These are phyloP conservation scores for Calcarius ornatus DNA, from an alignment of 2,113 vertebrate species.

Conservation along the genomic window DNA sequence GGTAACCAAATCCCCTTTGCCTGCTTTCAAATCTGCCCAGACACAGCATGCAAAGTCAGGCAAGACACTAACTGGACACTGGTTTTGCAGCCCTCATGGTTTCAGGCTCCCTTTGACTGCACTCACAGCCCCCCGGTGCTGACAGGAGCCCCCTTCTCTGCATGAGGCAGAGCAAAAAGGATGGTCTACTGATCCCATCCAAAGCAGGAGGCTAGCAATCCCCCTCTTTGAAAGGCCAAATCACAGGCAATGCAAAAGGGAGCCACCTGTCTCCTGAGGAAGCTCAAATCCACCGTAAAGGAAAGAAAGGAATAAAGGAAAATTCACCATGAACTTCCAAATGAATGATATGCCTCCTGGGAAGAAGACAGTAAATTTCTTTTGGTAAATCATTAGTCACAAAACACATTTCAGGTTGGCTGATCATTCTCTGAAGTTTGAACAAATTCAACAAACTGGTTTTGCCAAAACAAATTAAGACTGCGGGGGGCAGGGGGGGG, in stretches of 20 bases:
- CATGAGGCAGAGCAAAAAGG: background rate
- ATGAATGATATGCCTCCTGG: background rate
- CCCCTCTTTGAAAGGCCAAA: background rate
- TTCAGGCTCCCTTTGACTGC: background rate
- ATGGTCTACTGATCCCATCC: background rate
- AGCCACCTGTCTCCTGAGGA: background rate
- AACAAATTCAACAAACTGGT: background rate
- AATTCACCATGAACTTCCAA: background rate
- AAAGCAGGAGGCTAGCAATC: background rate
- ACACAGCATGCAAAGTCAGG: background rate
- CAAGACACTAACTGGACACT: background rate
- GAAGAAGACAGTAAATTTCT: background rate
- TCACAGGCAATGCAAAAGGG: background rate
- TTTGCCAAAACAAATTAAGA: background rate
- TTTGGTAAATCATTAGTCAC: background rate
- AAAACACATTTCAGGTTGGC: background rate
- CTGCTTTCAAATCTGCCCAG: background rate
- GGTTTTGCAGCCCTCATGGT: background rate
- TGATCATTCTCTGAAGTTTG: background rate
- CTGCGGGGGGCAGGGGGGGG: rapidly evolving
- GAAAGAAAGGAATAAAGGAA: background rate
- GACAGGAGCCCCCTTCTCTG: background rate
- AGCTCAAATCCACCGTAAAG: background rate
- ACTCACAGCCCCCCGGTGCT: rapidly evolving
- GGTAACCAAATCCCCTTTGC: background rate